Percentiles rank a stretch among this genome's conserved stretches.
These are phyloP conservation scores for Philotrypesis tridentata DNA, from an alignment of 1,140 invertebrate genomes.

Conservation along the genomic window DNA sequence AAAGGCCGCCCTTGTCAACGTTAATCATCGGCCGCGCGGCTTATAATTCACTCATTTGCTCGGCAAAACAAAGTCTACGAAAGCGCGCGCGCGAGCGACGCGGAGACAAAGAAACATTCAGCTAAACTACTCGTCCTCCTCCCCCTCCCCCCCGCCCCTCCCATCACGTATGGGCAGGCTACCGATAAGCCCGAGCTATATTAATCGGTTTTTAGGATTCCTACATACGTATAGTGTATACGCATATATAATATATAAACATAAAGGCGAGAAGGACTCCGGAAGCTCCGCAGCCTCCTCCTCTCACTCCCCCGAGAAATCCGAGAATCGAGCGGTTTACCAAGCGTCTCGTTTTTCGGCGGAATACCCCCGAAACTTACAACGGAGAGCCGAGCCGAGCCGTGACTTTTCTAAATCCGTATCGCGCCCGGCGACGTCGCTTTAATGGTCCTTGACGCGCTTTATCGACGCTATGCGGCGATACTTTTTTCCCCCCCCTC, in stretches of 20 bases:
- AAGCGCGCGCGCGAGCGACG: no score
- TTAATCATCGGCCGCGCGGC: slow-evolving; percentile 45
- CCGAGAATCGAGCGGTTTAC: neutral
- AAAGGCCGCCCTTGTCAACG: slow-evolving; percentile 51
- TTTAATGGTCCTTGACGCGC: slow-evolving; percentile 44
- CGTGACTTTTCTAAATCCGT: slow-evolving; percentile 39
- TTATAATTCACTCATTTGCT: slow-evolving; percentile 51
- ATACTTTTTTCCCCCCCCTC: neutral
- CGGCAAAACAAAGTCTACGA: slow-evolving; percentile 43
- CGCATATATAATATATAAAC: neutral
- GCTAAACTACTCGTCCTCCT: slow-evolving; percentile 13
- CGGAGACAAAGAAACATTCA: slow-evolving; percentile 37
- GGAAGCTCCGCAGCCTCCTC: slow-evolving; percentile 41
- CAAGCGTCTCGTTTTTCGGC: slow-evolving; percentile 38
- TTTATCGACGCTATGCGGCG: neutral
- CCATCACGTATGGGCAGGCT: no score
- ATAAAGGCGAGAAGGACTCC: slow-evolving; percentile 5
- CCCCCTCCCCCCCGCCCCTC: neutral
- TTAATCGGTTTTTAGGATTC: no score
- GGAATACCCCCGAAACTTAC: slow-evolving; percentile 33
- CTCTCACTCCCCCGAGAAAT: neutral
- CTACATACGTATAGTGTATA: neutral
- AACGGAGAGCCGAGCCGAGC: neutral
- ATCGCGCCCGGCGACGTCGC: slow-evolving; percentile 10
- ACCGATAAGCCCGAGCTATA: no score